Conservation (phyloP, 2,797 vertebrate species). For the Lithobates sylvaticus region DNA sequence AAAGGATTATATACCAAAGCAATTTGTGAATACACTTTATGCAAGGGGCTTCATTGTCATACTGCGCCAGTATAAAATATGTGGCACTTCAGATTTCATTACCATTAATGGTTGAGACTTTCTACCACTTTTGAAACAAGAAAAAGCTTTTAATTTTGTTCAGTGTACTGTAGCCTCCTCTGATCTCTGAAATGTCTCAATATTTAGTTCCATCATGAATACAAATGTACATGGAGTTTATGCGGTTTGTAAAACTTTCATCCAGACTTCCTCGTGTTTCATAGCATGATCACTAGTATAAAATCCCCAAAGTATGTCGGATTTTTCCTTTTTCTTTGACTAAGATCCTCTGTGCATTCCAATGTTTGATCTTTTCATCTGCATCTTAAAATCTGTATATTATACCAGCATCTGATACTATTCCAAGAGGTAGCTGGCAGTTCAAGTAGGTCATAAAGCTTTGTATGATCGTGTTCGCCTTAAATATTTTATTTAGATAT, state of each 20-base stretch:
- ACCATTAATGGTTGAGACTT: conserved; percentile 12
- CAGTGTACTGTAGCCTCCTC: not conserved
- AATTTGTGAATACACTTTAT: conserved; percentile 18
- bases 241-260: not conserved
- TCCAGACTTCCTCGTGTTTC: not conserved
- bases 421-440: no score
- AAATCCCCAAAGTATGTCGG: not conserved
- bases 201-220: conserved; percentile 5
- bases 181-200: conserved; percentile 1
- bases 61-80: conserved; percentile 11
- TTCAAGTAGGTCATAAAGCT: no score
- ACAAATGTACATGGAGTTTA: not conserved
- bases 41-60: conserved; percentile 10
- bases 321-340: not conserved
- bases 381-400: not conserved
- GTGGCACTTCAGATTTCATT: conserved; percentile 40
- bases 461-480: no score
- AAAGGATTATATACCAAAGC: conserved; percentile 21
- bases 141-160: conserved; percentile 42
- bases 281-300: not conserved
- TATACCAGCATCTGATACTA: no score
- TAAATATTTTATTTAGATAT: no score
- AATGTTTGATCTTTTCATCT: not conserved
- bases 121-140: conserved; percentile 1
- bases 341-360: not conserved